Conservation (phyloP, 2,113 vertebrate genomes). For the Trematomus loennbergii region DNA sequence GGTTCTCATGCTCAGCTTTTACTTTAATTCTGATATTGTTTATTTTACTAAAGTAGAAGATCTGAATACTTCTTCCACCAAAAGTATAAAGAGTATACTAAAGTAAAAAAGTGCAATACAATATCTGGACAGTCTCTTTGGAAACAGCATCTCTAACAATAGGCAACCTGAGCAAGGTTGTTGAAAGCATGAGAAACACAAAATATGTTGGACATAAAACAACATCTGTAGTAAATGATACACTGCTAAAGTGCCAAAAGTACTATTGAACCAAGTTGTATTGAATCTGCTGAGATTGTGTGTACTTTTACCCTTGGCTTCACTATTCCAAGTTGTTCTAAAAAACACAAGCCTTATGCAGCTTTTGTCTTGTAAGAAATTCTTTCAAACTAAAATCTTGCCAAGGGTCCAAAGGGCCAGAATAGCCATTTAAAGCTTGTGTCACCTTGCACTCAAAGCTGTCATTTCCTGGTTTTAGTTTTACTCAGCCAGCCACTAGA, state of each 20-base stretch:
- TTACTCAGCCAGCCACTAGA: slow-evolving; percentile 49
- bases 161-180: neutral
- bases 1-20: too few relatives aligned
- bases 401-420: neutral
- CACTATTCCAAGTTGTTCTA: too few relatives aligned
- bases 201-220: too few relatives aligned
- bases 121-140: neutral
- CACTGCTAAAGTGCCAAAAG: neutral
- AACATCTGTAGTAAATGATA: neutral
- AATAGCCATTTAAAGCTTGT: slow-evolving; percentile 10
- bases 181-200: neutral
- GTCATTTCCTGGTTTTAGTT: neutral
- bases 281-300: neutral
- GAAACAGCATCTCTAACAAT: neutral
- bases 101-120: neutral
- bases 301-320: neutral
- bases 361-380: neutral
- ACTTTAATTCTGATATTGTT: too few relatives aligned
- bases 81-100: too few relatives aligned
- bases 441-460: neutral
- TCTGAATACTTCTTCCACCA: too few relatives aligned
- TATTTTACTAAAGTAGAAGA: too few relatives aligned
- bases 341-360: neutral
- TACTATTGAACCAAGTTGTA: neutral
- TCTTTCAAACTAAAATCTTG: neutral